These are phyloP conservation scores for Drosophila putrida DNA, from an alignment of 2,888 invertebrate species.

Conservation along the genomic window DNA sequence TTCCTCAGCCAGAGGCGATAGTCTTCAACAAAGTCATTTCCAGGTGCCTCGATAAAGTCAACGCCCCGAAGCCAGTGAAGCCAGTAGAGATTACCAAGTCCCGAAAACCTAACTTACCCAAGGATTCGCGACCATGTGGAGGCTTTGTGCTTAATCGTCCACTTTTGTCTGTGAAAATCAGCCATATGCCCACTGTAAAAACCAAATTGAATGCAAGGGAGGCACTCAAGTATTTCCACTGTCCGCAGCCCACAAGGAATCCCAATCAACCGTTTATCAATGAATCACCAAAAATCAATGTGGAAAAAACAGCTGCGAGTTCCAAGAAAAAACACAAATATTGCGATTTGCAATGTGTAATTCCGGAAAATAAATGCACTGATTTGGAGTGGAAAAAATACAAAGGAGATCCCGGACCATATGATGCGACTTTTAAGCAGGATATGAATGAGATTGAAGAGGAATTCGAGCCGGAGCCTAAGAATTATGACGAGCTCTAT, in stretches of 20 bases:
- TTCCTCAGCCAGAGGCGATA: conserved; percentile 18
- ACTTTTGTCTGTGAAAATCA: conserved; percentile 27
- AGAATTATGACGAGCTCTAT: conserved; percentile 54
- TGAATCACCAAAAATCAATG: background rate
- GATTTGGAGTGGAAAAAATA: conserved; percentile 33
- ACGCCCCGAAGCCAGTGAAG: background rate
- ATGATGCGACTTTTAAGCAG: conserved; percentile 5
- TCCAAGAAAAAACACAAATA: conserved; percentile 3
- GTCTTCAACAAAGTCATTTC: conserved; percentile 33
- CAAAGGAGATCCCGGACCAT: conserved; percentile 1
- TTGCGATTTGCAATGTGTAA: conserved; percentile 28
- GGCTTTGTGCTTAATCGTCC: conserved; percentile 40
- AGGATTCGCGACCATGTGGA: background rate
- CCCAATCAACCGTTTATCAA: conserved; percentile 11
- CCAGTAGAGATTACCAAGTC: no score
- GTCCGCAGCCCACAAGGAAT: conserved; percentile 1
- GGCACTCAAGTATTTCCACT: conserved; percentile 3
- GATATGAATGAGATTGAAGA: background rate
- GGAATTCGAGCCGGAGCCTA: conserved; percentile 19
- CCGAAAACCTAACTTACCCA: background rate
- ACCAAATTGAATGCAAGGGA: conserved; percentile 22
- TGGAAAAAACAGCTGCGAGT: background rate
- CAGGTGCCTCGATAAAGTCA: conserved; percentile 13
- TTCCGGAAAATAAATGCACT: conserved; percentile 43
- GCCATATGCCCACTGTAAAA: conserved; percentile 45